Evolutionary conservation across 1,140 invertebrate genomes (phyloP).

Genomic region (Whitmania pigra): DNA sequence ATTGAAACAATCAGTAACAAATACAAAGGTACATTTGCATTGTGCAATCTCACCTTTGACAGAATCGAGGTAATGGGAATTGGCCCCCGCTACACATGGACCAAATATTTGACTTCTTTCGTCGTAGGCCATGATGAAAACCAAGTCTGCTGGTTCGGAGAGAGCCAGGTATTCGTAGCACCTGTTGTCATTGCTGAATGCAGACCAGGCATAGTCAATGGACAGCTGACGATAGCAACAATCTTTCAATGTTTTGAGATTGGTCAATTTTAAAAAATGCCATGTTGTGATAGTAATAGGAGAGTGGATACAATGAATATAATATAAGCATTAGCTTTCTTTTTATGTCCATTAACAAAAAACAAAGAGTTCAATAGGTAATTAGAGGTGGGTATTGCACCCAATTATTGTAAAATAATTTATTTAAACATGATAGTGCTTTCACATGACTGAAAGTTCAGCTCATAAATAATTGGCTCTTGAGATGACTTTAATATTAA

Average conservation of each 20-base stretch:
- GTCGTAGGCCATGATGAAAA: constrained; percentile 46
- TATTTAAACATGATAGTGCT: neutral
- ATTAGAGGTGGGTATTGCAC: too few relatives aligned
- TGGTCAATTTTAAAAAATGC: neutral
- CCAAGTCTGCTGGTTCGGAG: constrained; percentile 34
- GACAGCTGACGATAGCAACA: constrained; percentile 34
- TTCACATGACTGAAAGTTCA: neutral
- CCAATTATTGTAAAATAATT: too few relatives aligned
- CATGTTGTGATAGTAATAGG: too few relatives aligned
- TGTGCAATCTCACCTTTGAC: constrained; percentile 15
- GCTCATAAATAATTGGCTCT: neutral
- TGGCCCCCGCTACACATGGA: constrained; percentile 40
- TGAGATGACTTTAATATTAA: neutral
- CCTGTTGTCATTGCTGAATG: constrained; percentile 39
- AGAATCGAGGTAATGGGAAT: constrained; percentile 31
- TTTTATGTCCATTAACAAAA: too few relatives aligned
- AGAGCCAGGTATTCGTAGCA: constrained; percentile 42
- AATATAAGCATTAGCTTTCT: too few relatives aligned
- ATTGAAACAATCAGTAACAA: neutral
- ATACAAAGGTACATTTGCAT: neutral
- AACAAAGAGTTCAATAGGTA: too few relatives aligned
- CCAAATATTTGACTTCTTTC: constrained; percentile 42
- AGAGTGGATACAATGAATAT: too few relatives aligned
- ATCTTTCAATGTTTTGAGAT: neutral
- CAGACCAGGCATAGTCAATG: constrained; percentile 44